Evolutionary conservation across 2,888 invertebrate genomes (phyloP), one percentile per base, ranked within the genome.

Genomic region (Gibbula magus): DNA sequence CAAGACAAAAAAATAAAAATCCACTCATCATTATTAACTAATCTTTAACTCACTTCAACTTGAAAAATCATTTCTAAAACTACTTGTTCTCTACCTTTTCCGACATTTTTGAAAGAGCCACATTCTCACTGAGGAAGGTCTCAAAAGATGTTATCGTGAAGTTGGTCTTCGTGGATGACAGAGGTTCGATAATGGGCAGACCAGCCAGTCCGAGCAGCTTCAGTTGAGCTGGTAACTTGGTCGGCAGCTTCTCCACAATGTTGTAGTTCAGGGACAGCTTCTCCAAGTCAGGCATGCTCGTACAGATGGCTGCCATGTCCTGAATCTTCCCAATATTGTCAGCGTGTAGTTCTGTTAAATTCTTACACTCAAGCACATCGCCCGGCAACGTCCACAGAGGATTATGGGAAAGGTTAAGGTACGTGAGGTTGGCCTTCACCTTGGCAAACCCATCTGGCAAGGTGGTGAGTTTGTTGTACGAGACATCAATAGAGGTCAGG

Each of bases 391-490:
- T 81, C 5, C 81, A 77, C 13, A 90, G 78, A 3, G 88, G 88
- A 74, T 90, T 90, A 77, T 86, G 81, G 18, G 88, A 88, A 32
- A 91, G 87, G 61, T 88, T 83, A 51, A 91, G 79, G 22, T 79
- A 82, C 32, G 79, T 70, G 54, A 86, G 77, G 25, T 53, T 67
- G 35, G 73, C 61, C 54, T 76, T 79, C 32, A 83, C 75, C 52
- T 81, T 77, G n/a, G 79, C 77, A 29, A 79, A 67, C 52, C 76
- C 66, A 16, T 74, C 74, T 1, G 83, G 79, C 20, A 86, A 53
- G 2, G 73, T 67, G 1, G 81, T 52, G 45, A 86, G 77, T 32
- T 52, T 39, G 75, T 84, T 84, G 22, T 54, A 66, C 16, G 78
- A 80, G 13, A 84, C 52, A 77, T 84, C 77, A 8, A 83, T 51